Percentiles rank a stretch among this genome's conserved stretches.
These are phyloP conservation scores for Micromys minutus DNA, from an alignment of 2,113 vertebrate genomes.

Conservation along the genomic window DNA sequence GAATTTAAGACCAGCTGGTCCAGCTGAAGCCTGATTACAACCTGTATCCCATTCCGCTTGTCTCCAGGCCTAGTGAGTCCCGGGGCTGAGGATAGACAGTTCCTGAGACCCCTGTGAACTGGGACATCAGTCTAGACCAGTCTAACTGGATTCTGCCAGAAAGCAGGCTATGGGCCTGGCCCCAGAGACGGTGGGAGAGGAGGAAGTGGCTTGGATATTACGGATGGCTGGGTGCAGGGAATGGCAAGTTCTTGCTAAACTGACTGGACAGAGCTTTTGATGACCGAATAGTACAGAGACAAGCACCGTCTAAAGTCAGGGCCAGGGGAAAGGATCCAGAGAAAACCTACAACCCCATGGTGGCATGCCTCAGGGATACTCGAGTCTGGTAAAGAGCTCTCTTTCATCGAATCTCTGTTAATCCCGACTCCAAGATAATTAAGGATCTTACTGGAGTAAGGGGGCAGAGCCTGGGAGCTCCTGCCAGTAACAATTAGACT, in stretches of 20 bases:
- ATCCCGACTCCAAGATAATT: background rate
- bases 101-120: background rate
- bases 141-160: background rate
- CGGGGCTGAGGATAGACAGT: background rate
- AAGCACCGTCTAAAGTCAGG: background rate
- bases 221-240: no score
- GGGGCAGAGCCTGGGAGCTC: background rate
- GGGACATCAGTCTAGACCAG: background rate
- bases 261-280: background rate
- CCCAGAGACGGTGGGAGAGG: background rate
- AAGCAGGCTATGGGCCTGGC: background rate
- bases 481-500: background rate
- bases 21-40: background rate
- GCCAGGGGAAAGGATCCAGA: background rate
- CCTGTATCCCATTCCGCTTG: background rate
- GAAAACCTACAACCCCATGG: accelerated
- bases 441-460: background rate
- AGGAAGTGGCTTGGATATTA: background rate
- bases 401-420: background rate
- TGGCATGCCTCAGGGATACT: background rate
- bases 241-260: background rate
- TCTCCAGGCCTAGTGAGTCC: no score
- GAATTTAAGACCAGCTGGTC: background rate
- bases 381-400: accelerated
- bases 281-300: background rate